These are phyloP conservation scores for Aphodius sticticus DNA, from an alignment of 2,888 invertebrate genomes.

Conservation along the genomic window DNA sequence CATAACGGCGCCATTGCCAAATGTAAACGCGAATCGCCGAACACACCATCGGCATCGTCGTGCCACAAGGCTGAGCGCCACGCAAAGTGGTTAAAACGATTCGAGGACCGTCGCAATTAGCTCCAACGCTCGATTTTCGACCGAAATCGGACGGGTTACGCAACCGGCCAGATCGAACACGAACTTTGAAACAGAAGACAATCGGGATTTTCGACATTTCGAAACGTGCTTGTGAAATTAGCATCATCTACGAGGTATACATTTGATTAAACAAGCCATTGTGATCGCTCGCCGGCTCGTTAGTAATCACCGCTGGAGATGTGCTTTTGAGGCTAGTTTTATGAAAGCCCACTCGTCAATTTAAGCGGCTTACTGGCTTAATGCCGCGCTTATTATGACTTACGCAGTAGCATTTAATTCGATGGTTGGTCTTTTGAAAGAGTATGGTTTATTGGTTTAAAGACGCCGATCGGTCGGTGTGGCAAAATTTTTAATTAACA, in stretches of 20 bases:
- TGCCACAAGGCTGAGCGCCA: neutral
- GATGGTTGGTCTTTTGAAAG: neutral
- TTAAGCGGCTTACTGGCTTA: neutral
- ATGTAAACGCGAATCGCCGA: conserved; percentile 4
- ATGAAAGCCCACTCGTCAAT: neutral
- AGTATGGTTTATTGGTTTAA: neutral
- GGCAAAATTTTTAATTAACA: neutral
- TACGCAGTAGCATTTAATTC: neutral
- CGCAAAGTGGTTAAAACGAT: neutral
- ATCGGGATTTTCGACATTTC: neutral
- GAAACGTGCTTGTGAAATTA: neutral
- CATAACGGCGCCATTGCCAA: conserved; percentile 4
- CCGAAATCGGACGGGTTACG: neutral
- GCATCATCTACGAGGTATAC: neutral
- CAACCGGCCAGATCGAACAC: neutral
- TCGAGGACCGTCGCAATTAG: neutral
- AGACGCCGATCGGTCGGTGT: neutral
- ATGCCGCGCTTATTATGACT: neutral
- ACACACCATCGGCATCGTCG: neutral
- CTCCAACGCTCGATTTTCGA: neutral
- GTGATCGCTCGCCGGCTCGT: neutral
- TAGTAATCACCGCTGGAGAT: neutral
- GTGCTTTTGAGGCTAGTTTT: neutral
- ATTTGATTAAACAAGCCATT: neutral
- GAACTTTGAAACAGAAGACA: neutral